Evolutionary conservation across 2,797 vertebrate genomes (phyloP), one percentile per base, ranked within the genome.

Genomic region (Distichodus sexfasciatus): DNA sequence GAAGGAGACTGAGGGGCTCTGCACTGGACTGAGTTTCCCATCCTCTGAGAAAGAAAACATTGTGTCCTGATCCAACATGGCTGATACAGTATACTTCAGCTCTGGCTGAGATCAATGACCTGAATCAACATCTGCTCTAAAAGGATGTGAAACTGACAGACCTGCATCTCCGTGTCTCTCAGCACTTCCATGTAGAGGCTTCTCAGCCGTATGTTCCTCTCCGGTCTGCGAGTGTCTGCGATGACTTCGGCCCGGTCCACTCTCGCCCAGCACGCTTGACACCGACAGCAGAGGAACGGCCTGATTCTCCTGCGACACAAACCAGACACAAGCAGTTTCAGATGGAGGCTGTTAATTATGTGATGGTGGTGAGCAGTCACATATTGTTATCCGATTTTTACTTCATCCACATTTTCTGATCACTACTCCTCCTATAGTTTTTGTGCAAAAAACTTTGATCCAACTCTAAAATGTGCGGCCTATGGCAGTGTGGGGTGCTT

Each of bases 271-370:
- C 51, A 93, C 76, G 0, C 91, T 91, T 31, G 92, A 89, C 58
- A 98, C 86, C 0, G 94, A 94, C 77, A 92, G 71, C 31, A 96
- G 74, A 0, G 93, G 95, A 72, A 94, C 86, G 14, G 93, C 94
- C 69, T 96, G 96, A 83, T 91, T 94, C 80, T 94, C 94, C 95
- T 92, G 72, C 12, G 54, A 59, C 3, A 59, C 21, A 12, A 28
- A 14, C 62, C 41, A 66, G 23, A 60, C 24, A 69, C 10, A 40
- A 4, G 31, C 31, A 4, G 4, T 10, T 35, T 4, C n/a, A n/a
- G n/a, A n/a, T n/a, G n/a, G n/a, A n/a, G n/a, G n/a, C n/a, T n/a
- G n/a, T n/a, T n/a, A n/a, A n/a, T n/a, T n/a, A n/a, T n/a, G n/a
- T n/a, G n/a, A n/a, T n/a, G n/a, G n/a, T n/a, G n/a, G n/a, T n/a